Evolutionary conservation across 2,888 invertebrate species (phyloP).

Genomic region (Teleogryllus oceanicus): DNA sequence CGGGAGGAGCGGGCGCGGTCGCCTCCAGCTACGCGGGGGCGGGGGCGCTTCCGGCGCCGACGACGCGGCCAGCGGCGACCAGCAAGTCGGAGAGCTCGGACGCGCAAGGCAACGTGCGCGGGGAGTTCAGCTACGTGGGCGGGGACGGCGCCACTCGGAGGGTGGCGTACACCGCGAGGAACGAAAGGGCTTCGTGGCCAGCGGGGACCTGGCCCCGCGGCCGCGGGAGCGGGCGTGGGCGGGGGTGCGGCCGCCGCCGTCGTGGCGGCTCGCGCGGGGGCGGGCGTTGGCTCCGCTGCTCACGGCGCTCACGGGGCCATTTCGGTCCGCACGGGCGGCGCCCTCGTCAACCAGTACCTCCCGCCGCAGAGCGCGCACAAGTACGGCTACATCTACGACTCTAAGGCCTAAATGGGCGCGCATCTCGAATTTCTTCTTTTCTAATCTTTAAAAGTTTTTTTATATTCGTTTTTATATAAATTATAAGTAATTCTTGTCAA

Average conservation of each 20-base stretch:
- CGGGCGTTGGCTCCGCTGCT: background rate
- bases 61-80: slow-evolving; percentile 28
- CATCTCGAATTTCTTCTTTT: background rate
- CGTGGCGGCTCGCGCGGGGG: background rate
- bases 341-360: slow-evolving; percentile 40
- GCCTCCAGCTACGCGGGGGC: background rate
- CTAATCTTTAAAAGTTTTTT: slow-evolving; percentile 6
- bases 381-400: slow-evolving; percentile 41
- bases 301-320: background rate
- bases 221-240: background rate
- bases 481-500: too few relatives aligned
- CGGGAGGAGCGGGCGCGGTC: slow-evolving; percentile 27
- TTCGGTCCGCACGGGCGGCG: slow-evolving; percentile 29
- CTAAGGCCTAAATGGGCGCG: slow-evolving; percentile 29
- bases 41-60: slow-evolving; percentile 10
- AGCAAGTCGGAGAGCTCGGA: slow-evolving; percentile 41
- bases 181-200: slow-evolving; percentile 35
- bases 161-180: slow-evolving; percentile 39
- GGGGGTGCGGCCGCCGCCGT: background rate
- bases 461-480: too few relatives aligned
- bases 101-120: slow-evolving; percentile 41
- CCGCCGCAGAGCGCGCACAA: slow-evolving; percentile 41
- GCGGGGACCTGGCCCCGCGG: slow-evolving; percentile 27
- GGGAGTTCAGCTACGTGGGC: slow-evolving; percentile 40
- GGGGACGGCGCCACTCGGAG: slow-evolving; percentile 37